Conservation (phyloP, 2,888 invertebrate species). For the Nomada goodeniana region DNA sequence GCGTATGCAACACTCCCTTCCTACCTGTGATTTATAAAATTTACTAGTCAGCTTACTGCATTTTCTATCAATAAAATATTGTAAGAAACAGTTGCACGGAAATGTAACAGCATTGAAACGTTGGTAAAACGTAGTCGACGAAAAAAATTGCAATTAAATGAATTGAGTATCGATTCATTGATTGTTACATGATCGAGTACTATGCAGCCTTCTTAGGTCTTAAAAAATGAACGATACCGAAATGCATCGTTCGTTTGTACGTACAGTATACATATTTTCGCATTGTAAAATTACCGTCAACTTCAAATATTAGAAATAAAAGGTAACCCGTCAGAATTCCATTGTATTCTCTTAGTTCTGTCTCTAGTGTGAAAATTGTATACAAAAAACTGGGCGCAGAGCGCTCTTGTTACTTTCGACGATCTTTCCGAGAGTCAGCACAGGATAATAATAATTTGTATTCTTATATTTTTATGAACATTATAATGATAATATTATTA, state of each 20-base stretch:
- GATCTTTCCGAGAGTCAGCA: no score
- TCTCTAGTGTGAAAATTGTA: no score
- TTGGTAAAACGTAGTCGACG: not conserved
- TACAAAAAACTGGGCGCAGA: no score
- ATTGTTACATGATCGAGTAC: constrained; percentile 44
- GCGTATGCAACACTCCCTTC: constrained; percentile 63
- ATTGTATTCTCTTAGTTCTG: no score
- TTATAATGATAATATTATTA: no score
- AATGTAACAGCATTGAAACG: constrained; percentile 33
- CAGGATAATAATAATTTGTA: no score
- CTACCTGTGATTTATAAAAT: constrained; percentile 77
- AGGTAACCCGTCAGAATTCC: constrained; percentile 6
- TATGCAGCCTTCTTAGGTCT: constrained; percentile 46
- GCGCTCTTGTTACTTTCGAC: no score
- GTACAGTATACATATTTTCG: constrained; percentile 63
- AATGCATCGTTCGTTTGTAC: constrained; percentile 44
- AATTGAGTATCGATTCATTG: constrained; percentile 16
- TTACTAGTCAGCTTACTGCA: constrained; percentile 78
- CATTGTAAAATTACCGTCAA: constrained; percentile 64
- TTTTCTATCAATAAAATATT: constrained; percentile 64
- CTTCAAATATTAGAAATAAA: constrained; percentile 61
- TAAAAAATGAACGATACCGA: constrained; percentile 46
- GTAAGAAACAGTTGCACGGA: constrained; percentile 39
- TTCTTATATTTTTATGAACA: no score
- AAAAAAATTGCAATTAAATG: not conserved